Base-by-base conservation (phyloP, 1,140 invertebrate genomes). In the Ceratina australensis region DNA sequence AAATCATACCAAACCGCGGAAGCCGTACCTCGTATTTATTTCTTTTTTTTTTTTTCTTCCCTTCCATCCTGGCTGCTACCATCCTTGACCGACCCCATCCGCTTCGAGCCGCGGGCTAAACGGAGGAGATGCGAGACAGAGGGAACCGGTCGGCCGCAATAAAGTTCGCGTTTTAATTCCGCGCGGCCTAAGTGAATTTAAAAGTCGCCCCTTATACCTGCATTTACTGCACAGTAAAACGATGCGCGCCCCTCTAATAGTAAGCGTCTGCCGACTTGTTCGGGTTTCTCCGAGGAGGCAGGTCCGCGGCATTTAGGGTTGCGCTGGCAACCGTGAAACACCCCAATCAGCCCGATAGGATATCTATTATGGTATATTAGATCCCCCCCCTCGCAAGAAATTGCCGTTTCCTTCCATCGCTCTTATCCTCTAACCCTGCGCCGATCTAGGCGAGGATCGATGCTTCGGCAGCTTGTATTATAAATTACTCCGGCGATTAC, bases 201-300 rank as follows among this genome's bases (percentile, higher is more conserved):
- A 87, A 86, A 85, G 81, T 81, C 79, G 75, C 81, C 73, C 74
- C 74, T 84, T 81, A 84, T 84, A 85, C 79, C 82, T 81, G 82
- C 85, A 87, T 87, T 87, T 87, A 87, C 81, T 66, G 85, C 77
- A 74, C 79, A 82, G 79, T 87, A 79, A 78, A 87, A 84, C 69
- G 50, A 54, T 54, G 61, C 74, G 56, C 72, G 65, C 61, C 68
- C 71, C 83, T 85, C 78, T 85, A 84, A 85, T 85, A 85, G 74
- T 33, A 65, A 59, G 71, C 82, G 50, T 78, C 56, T 54, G 79
- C 82, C 82, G 83, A 84, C 82, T 26, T 42, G 5, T 42, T 42
- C 33, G 18, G 59, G 69, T 18, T 8, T 72, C 61, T 78, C 47
- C 59, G 57, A 66, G 63, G 66, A 60, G 24, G n/a, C 28, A 33